phyloP scores from a whole-genome alignment of 2,888 invertebrate genomes.

The Antheraea assamensis region DNA sequence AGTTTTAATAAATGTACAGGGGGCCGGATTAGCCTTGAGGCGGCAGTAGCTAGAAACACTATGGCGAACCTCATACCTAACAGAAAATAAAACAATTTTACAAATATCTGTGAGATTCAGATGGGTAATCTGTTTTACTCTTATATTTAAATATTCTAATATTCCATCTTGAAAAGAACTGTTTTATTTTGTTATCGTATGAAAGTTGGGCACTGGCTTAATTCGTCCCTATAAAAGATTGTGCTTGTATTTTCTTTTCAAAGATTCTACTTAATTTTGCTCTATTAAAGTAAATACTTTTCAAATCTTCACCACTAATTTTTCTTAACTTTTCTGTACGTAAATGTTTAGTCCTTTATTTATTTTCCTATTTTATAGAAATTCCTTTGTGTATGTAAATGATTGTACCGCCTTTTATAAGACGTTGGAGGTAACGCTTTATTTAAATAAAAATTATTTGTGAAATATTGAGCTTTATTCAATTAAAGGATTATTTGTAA shows the following conservation, averaged over 20 bases:
- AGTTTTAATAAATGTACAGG: neutral
- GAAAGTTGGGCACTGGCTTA: neutral
- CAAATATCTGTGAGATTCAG: neutral
- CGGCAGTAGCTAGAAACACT: neutral
- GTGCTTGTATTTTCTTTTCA: neutral
- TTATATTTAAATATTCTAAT: neutral
- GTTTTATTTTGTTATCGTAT: neutral
- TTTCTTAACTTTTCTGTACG: neutral
- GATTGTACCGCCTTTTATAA: slow-evolving; percentile 20
- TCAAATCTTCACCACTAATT: neutral
- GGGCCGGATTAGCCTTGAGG: neutral
- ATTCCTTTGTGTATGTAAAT: slow-evolving; percentile 3
- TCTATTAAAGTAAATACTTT: neutral
- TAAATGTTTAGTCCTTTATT: neutral
- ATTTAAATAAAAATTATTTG: neutral
- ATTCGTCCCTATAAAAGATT: neutral
- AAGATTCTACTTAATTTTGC: neutral
- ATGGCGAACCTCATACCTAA: neutral
- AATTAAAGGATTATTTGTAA: neutral
- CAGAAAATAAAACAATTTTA: neutral
- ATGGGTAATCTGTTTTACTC: neutral
- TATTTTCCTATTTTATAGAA: neutral
- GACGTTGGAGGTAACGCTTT: neutral
- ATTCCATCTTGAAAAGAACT: neutral
- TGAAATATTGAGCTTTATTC: neutral